A percentile compares a stretch with the other conserved stretches of the same genome.
phyloP scores from a whole-genome alignment of 2,888 invertebrate species.

The Cepaea hortensis region DNA sequence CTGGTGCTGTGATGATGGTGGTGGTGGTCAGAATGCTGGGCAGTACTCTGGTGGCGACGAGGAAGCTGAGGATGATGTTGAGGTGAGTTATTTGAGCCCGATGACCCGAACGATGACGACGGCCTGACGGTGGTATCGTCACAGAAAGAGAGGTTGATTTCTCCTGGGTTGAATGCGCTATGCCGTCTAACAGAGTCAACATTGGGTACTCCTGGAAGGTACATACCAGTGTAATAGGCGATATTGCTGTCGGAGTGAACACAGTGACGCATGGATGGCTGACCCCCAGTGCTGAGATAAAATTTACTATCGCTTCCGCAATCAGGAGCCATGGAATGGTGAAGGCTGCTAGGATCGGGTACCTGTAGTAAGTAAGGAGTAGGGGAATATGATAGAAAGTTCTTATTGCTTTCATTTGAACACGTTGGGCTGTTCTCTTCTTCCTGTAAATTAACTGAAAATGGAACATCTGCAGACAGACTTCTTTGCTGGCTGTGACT shows the following conservation, averaged over 20 bases:
- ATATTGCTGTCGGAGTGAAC: constrained; percentile 45
- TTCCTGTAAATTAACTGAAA: constrained; percentile 5
- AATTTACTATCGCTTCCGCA: neutral
- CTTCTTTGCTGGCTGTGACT: constrained; percentile 14
- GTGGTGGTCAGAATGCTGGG: constrained; percentile 22
- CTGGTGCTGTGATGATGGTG: constrained; percentile 31
- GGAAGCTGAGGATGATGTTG: constrained; percentile 30
- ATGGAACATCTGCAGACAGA: constrained; percentile 26
- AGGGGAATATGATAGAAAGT: constrained; percentile 23
- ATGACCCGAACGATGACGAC: constrained; percentile 38
- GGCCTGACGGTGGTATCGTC: constrained; percentile 31
- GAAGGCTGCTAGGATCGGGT: constrained; percentile 22
- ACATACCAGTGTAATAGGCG: constrained; percentile 16
- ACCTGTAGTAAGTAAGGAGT: constrained; percentile 42
- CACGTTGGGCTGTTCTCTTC: constrained; percentile 23
- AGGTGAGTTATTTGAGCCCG: constrained; percentile 31
- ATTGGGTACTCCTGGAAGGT: neutral
- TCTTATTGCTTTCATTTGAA: constrained; percentile 36
- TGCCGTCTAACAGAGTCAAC: constrained; percentile 30
- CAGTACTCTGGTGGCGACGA: neutral
- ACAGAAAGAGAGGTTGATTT: constrained; percentile 33
- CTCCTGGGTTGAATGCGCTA: constrained; percentile 35
- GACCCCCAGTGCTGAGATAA: neutral
- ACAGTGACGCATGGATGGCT: constrained; percentile 30
- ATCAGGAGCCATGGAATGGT: constrained; percentile 19